Evolutionary conservation across 2,888 invertebrate genomes (phyloP).

Genomic region (Antheraea yamamai): DNA sequence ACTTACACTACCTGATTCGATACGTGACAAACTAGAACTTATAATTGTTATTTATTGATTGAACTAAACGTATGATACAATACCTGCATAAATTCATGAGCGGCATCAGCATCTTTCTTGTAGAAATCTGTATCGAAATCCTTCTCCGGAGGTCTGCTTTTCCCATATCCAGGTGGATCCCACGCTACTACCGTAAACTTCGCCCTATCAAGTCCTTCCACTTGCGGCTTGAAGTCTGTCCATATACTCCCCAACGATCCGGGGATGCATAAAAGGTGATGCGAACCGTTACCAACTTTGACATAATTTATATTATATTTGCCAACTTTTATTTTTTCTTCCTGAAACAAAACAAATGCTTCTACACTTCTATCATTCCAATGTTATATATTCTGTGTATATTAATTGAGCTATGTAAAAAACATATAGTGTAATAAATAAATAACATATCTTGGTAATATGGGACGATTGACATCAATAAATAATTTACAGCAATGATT

Average conservation of each 20-base stretch:
- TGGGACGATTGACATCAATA: not conserved
- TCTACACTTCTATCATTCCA: not conserved
- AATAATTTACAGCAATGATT: too few relatives aligned
- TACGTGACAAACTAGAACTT: too few relatives aligned
- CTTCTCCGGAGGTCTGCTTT: constrained; percentile 89
- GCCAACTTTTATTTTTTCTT: constrained; percentile 84
- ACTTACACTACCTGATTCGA: too few relatives aligned
- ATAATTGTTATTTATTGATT: too few relatives aligned
- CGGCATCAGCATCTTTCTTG: constrained; percentile 87
- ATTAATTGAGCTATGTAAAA: not conserved
- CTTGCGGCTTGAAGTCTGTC: constrained; percentile 91
- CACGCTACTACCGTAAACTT: constrained; percentile 86
- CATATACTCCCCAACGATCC: constrained; percentile 91
- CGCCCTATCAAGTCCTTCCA: constrained; percentile 84
- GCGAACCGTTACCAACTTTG: constrained; percentile 83
- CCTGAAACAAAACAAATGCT: constrained; percentile 64
- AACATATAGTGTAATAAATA: not conserved
- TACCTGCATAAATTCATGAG: constrained; percentile 87
- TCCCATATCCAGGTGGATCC: constrained; percentile 95
- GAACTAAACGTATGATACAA: not conserved
- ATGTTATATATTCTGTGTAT: not conserved
- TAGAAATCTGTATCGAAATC: constrained; percentile 87
- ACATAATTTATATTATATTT: constrained; percentile 81
- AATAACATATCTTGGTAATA: not conserved
- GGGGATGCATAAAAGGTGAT: constrained; percentile 87